Percentiles rank a stretch among this genome's conserved stretches.
Evolutionary conservation across 2,888 invertebrate species (phyloP).

Genomic region (Macaria notata): DNA sequence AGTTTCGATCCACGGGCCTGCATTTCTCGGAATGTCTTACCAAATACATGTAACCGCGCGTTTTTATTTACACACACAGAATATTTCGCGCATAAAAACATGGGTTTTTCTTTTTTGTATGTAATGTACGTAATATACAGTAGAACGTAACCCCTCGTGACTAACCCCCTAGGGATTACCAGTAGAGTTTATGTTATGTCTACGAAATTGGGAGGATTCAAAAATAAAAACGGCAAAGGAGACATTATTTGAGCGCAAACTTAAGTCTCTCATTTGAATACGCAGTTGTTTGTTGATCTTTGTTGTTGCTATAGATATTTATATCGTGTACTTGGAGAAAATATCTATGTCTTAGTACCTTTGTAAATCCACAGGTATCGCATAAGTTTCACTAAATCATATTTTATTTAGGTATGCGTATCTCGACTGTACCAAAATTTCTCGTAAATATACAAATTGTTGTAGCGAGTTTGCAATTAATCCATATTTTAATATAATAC

Average conservation of each 20-base stretch:
- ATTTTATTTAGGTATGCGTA: no score
- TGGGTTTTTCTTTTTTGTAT: constrained; percentile 39
- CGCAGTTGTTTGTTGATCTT: constrained; percentile 32
- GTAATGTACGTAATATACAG: constrained; percentile 42
- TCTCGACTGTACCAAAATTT: no score
- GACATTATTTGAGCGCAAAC: constrained; percentile 36
- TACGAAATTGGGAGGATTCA: constrained; percentile 53
- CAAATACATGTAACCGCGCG: constrained; percentile 33
- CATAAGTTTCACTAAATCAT: no score
- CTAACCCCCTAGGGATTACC: constrained; percentile 52
- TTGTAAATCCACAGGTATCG: no score
- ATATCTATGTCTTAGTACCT: no score
- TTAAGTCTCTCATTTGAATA: constrained; percentile 39
- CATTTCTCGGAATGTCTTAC: constrained; percentile 33
- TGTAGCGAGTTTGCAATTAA: not conserved
- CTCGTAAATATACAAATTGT: not conserved
- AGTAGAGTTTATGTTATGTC: constrained; percentile 50
- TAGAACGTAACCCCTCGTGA: constrained; percentile 43
- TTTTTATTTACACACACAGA: constrained; percentile 44
- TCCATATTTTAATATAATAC: not conserved
- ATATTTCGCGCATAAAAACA: constrained; percentile 47
- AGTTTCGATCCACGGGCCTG: constrained; percentile 28
- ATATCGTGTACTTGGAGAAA: no score
- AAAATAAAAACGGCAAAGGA: constrained; percentile 49
- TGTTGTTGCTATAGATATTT: constrained; percentile 5